Evolutionary conservation across 2,113 vertebrate genomes (phyloP).

Genomic region (Cyprinodon variegatus): DNA sequence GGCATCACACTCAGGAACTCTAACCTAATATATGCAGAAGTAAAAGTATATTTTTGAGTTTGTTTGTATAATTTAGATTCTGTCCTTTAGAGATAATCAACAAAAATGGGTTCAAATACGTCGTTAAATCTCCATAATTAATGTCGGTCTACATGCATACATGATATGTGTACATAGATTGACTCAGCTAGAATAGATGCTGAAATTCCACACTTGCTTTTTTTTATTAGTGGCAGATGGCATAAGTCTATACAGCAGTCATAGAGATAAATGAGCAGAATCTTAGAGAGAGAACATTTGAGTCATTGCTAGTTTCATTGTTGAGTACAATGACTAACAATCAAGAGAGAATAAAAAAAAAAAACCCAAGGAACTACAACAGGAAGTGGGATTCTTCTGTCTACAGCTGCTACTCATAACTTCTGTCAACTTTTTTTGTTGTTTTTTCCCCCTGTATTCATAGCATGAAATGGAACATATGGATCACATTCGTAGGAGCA

Average conservation of each 20-base stretch:
- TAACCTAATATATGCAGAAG: not conserved
- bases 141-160: too few species aligned
- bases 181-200: not conserved
- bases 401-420: not conserved
- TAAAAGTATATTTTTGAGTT: not conserved
- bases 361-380: not conserved
- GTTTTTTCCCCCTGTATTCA: not conserved
- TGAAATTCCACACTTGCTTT: too few species aligned
- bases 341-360: not conserved
- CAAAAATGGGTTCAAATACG: too few species aligned
- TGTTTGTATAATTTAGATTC: not conserved
- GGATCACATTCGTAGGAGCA: constrained; percentile 54
- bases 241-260: not conserved
- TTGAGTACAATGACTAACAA: too few species aligned
- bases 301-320: too few species aligned
- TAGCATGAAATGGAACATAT: constrained; percentile 31
- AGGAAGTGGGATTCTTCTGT: not conserved
- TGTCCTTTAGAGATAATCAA: too few species aligned
- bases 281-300: too few species aligned
- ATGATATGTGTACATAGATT: not conserved
- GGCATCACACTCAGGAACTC: not conserved
- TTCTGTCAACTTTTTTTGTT: not conserved
- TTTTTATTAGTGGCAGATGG: not conserved
- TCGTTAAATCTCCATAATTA: too few species aligned
- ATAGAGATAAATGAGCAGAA: too few species aligned